Conservation (phyloP, 1,140 invertebrate species). For the Drosophila varians region DNA sequence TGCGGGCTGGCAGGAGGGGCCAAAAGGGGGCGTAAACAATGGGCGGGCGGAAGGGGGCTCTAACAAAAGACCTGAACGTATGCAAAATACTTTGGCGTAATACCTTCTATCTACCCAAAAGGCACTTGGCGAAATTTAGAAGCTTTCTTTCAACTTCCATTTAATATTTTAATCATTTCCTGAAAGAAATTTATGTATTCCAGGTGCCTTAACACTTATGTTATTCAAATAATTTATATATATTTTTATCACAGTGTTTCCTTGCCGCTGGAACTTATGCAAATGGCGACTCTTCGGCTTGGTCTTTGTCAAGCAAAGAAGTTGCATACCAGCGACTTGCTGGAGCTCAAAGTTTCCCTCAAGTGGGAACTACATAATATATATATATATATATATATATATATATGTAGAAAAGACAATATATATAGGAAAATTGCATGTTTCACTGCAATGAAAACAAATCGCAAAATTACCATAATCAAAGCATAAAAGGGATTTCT, state of each 20-base stretch:
- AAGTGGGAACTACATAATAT: conserved; percentile 29
- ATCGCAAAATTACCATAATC: conserved; percentile 75
- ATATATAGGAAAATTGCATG: conserved; percentile 69
- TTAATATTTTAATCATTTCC: too few relatives aligned
- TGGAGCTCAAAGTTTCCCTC: conserved; percentile 45
- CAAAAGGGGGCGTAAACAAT: conserved; percentile 1
- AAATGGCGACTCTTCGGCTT: conserved; percentile 46
- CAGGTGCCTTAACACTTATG: too few relatives aligned
- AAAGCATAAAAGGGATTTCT: conserved; percentile 69
- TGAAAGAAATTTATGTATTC: too few relatives aligned
- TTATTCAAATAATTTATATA: neutral
- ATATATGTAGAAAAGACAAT: conserved; percentile 5
- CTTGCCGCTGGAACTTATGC: conserved; percentile 56
- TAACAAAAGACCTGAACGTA: conserved; percentile 30
- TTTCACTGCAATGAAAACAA: conserved; percentile 72
- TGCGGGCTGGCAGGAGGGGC: neutral
- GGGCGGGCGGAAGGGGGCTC: conserved; percentile 1
- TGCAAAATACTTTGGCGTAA: conserved; percentile 56
- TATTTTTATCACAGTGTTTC: conserved; percentile 4
- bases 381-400: conserved; percentile 16
- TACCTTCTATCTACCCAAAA: conserved; percentile 15
- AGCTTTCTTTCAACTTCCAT: too few relatives aligned
- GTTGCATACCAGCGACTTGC: conserved; percentile 42
- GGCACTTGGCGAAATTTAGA: neutral
- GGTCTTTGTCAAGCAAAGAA: conserved; percentile 59